A percentile compares a stretch with the other conserved stretches of the same genome.
phyloP scores from a whole-genome alignment of 2,113 vertebrate species.

The Rattus rattus region DNA sequence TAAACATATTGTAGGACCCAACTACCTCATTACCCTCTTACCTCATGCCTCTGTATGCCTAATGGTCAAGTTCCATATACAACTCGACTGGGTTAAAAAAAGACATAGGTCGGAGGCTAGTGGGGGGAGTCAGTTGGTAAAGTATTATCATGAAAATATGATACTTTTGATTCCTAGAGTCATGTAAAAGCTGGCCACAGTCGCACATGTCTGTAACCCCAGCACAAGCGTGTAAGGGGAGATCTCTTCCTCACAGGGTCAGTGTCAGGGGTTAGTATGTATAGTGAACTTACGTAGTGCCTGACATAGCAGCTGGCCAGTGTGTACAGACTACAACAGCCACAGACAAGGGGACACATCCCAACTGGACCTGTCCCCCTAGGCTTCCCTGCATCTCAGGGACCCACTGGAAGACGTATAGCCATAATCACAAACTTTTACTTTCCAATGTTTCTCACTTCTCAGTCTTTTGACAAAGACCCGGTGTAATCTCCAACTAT shows the following conservation, averaged over 20 bases:
- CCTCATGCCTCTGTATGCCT: background rate
- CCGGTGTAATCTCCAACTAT: background rate
- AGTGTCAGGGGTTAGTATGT: background rate
- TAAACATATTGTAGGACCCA: background rate
- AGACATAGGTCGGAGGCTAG: no score
- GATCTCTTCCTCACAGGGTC: background rate
- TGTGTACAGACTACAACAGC: background rate
- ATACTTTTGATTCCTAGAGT: background rate
- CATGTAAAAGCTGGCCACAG: background rate
- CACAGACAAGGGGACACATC: background rate
- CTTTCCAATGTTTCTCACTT: background rate
- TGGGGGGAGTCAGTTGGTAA: background rate
- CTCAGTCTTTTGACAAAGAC: background rate
- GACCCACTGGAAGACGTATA: background rate
- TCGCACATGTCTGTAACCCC: no score
- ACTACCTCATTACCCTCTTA: background rate
- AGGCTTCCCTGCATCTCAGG: background rate
- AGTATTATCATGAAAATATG: background rate
- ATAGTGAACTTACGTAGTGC: background rate
- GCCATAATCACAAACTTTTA: constrained; percentile 1
- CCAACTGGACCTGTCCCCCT: background rate
- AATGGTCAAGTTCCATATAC: background rate
- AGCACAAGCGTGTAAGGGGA: background rate
- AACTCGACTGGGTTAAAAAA: background rate
- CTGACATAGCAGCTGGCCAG: background rate